Conservation (phyloP, 2,113 vertebrate species). For the Bombycilla garrulus region DNA sequence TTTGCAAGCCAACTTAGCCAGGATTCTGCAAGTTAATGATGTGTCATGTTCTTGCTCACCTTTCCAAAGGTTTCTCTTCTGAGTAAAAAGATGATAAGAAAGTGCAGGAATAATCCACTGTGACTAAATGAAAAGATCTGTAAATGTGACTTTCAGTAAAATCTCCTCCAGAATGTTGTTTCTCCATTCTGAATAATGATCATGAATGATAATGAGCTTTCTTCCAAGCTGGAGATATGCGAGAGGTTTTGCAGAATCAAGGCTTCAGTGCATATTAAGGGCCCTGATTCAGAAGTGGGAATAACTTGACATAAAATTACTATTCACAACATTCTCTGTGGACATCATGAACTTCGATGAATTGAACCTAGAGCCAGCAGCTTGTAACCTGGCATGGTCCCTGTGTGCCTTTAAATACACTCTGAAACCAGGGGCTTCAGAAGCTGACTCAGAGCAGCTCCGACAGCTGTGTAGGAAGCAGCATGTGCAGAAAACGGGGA, state of each 20-base stretch:
- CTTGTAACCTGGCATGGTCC: not conserved
- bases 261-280: not conserved
- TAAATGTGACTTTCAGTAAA: not conserved
- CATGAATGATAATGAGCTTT: not conserved
- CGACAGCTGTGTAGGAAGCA: conserved; percentile 35
- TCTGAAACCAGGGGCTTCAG: not conserved
- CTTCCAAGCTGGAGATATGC: not conserved
- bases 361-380: not conserved
- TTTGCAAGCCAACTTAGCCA: not conserved
- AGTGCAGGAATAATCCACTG: not conserved
- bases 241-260: not conserved
- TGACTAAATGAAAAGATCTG: not conserved
- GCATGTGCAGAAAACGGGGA: not conserved
- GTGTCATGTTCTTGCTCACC: not conserved
- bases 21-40: not conserved
- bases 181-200: not conserved
- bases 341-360: not conserved
- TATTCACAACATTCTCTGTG: not conserved
- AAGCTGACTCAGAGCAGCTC: conserved; percentile 41
- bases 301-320: conserved; percentile 3
- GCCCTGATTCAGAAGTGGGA: not conserved
- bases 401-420: conserved; percentile 4
- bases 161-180: not conserved
- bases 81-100: not conserved
- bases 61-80: not conserved